Percentiles rank a stretch among this genome's conserved stretches.
These are phyloP conservation scores for Anarhynchus alexandrinus DNA, from an alignment of 2,113 vertebrate genomes.

Conservation along the genomic window DNA sequence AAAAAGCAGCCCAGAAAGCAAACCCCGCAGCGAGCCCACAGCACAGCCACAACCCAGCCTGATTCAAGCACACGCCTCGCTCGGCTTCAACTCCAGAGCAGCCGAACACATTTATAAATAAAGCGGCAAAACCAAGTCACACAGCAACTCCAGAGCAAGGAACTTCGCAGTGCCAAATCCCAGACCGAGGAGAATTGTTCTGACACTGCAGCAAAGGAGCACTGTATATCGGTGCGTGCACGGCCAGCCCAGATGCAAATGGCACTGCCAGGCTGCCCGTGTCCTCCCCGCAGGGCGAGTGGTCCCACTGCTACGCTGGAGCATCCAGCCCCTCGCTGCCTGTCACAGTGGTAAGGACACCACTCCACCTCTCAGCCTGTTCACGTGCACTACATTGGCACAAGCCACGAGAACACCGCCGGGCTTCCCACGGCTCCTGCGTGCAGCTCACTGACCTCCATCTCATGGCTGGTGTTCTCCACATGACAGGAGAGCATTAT, in stretches of 20 bases:
- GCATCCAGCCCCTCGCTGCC: not conserved
- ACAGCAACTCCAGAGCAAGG: not conserved
- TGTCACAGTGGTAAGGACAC: fast-evolving
- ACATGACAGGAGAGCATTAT: fast-evolving
- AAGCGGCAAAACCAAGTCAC: not conserved
- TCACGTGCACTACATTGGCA: fast-evolving
- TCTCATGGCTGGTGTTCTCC: not conserved
- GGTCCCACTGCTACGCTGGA: no score
- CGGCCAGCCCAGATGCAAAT: not conserved
- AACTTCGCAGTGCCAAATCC: not conserved
- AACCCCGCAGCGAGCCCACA: not conserved
- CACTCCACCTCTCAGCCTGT: not conserved
- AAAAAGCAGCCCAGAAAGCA: not conserved
- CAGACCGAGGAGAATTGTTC: not conserved
- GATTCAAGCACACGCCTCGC: not conserved
- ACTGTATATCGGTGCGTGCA: not conserved
- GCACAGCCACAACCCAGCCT: not conserved
- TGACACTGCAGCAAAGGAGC: not conserved
- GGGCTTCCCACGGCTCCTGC: not conserved
- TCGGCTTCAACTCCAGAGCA: not conserved
- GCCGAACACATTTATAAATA: not conserved
- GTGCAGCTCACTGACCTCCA: not conserved
- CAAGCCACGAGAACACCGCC: not conserved
- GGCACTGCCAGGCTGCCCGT: not conserved
- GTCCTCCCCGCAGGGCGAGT: not conserved